phyloP scores from a whole-genome alignment of 2,797 vertebrate species.

The Acropternis orthonyx region DNA sequence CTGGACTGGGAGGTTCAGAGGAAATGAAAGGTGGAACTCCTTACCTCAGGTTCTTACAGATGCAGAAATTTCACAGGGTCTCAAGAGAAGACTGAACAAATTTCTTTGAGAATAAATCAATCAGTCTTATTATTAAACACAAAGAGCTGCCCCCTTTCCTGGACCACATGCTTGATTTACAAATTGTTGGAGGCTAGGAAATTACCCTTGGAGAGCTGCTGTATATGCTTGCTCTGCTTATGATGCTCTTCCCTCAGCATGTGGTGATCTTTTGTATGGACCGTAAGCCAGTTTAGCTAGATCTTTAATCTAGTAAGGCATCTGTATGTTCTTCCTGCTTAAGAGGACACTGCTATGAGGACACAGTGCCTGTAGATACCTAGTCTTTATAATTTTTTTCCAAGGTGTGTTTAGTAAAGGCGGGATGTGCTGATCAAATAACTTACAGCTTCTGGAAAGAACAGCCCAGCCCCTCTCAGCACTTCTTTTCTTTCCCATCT shows the following conservation, averaged over 20 bases:
- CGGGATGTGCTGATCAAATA: not conserved
- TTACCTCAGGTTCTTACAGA: not conserved
- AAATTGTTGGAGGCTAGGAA: not conserved
- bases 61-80: not conserved
- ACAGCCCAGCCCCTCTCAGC: not conserved
- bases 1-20: not conserved
- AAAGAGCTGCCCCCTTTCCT: accelerated
- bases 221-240: not conserved
- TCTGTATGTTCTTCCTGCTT: not conserved
- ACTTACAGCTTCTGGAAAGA: not conserved
- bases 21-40: not conserved
- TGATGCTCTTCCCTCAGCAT: not conserved
- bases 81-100: not conserved
- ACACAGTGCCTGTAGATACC: not conserved
- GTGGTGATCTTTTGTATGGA: not conserved
- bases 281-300: not conserved
- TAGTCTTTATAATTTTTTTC: not conserved
- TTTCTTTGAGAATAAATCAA: not conserved
- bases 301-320: not conserved
- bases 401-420: not conserved
- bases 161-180: not conserved
- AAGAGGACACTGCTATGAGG: not conserved
- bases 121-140: not conserved
- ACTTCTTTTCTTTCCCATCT: not conserved
- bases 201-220: not conserved